phyloP scores from a whole-genome alignment of 2,888 invertebrate genomes.

The Pristionchus fissidentatus region DNA sequence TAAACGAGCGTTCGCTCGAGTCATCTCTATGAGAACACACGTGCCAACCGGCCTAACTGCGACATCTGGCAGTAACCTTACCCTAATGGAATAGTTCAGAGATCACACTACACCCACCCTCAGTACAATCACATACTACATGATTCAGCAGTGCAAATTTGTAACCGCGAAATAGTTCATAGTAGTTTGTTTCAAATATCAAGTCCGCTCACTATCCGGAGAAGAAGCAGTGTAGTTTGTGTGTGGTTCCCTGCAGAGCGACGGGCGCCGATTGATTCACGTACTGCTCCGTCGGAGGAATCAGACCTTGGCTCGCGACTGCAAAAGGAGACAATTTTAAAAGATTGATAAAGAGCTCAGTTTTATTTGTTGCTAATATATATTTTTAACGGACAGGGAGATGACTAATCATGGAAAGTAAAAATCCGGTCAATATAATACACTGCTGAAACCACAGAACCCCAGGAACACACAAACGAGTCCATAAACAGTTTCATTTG shows the following conservation, averaged over 20 bases:
- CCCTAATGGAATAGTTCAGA: neutral
- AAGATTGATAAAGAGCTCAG: neutral
- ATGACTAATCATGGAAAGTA: too few relatives aligned
- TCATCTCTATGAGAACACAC: slow-evolving; percentile 6
- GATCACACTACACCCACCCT: too few relatives aligned
- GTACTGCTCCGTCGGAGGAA: slow-evolving; percentile 69
- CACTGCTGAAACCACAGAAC: too few relatives aligned
- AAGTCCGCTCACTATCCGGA: slow-evolving; percentile 77
- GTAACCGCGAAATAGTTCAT: too few relatives aligned
- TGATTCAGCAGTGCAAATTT: too few relatives aligned
- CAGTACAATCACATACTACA: too few relatives aligned
- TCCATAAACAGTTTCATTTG: too few relatives aligned
- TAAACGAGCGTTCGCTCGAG: slow-evolving; percentile 11
- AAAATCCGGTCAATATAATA: too few relatives aligned
- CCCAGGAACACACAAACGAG: too few relatives aligned
- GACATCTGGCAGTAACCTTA: neutral
- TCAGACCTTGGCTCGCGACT: slow-evolving; percentile 26
- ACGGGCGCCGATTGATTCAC: slow-evolving; percentile 74
- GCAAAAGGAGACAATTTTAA: neutral
- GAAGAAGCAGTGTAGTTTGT: slow-evolving; percentile 78
- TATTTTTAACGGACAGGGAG: too few relatives aligned
- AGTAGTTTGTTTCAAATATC: too few relatives aligned
- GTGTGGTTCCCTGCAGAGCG: slow-evolving; percentile 72
- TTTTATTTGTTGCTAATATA: too few relatives aligned
- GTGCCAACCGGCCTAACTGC: slow-evolving; percentile 16